These are phyloP conservation scores for Anolis apletophallus DNA, from an alignment of 2,797 vertebrate species.

Conservation along the genomic window DNA sequence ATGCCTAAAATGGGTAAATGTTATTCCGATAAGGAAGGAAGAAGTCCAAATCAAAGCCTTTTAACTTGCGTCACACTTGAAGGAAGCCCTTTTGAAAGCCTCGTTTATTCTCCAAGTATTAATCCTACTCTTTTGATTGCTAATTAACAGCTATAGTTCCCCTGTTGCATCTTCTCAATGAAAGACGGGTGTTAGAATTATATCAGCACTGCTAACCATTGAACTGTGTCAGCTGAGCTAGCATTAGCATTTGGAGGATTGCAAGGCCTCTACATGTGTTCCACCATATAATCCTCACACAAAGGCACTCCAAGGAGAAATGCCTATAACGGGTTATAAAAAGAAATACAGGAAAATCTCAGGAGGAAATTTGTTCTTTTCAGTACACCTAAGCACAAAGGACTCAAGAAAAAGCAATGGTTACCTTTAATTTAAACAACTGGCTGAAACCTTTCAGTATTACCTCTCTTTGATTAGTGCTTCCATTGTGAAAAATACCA, in stretches of 20 bases:
- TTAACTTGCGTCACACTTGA: background rate
- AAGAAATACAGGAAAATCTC: slow-evolving; percentile 34
- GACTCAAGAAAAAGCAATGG: background rate
- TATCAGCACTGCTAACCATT: slow-evolving; percentile 21
- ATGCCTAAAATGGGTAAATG: background rate
- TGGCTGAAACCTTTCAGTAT: background rate
- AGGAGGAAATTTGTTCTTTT: slow-evolving; percentile 28
- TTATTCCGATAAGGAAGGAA: background rate
- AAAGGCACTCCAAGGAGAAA: slow-evolving; percentile 39
- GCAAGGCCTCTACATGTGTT: slow-evolving; percentile 10
- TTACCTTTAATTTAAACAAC: background rate
- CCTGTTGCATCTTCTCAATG: background rate
- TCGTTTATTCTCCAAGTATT: background rate
- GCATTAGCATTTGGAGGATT: slow-evolving; percentile 27
- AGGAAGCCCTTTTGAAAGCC: background rate
- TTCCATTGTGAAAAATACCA: too few relatives aligned
- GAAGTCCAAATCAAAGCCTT: background rate
- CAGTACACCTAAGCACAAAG: slow-evolving; percentile 29
- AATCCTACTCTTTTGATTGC: slow-evolving; percentile 27
- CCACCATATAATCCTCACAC: slow-evolving; percentile 16
- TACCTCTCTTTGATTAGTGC: background rate
- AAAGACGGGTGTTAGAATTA: background rate
- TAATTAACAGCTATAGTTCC: slow-evolving; percentile 30
- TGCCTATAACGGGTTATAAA: slow-evolving; percentile 9
- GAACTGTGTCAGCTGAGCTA: slow-evolving; percentile 27